Conservation (phyloP, 1,140 invertebrate species). For the Drosophila prosaltans region DNA sequence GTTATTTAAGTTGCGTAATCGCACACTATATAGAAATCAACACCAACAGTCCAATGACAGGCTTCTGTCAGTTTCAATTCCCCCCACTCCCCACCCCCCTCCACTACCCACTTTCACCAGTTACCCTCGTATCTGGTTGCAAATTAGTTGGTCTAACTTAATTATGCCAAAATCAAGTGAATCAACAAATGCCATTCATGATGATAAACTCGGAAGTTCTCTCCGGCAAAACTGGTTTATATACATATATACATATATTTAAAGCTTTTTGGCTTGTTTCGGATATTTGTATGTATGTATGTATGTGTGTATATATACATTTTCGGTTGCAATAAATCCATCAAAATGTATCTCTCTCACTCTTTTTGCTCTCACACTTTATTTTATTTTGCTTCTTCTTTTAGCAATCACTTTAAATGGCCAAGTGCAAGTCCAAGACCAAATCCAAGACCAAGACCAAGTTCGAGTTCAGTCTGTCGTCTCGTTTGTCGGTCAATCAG, state of each 20-base stretch:
- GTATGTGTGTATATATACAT: not conserved
- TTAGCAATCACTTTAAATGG: slow-evolving; percentile 72
- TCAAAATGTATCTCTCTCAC: slow-evolving; percentile 24
- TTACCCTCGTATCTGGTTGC: not conserved
- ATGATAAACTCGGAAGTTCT: slow-evolving; percentile 43
- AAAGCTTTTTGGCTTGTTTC: not conserved
- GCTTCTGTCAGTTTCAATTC: not conserved
- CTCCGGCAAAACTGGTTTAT: not conserved
- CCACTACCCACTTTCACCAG: no score
- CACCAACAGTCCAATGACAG: not conserved
- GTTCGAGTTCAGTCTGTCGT: slow-evolving; percentile 17
- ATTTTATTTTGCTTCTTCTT: not conserved
- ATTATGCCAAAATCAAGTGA: slow-evolving; percentile 71
- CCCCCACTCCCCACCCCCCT: not conserved
- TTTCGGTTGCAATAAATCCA: slow-evolving; percentile 47
- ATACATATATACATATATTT: not conserved
- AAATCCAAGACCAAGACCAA: slow-evolving; percentile 17
- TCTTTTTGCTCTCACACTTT: slow-evolving; percentile 1
- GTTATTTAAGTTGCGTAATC: slow-evolving; percentile 1
- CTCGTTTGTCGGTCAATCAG: slow-evolving; percentile 45
- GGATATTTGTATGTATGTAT: no score
- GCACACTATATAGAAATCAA: not conserved
- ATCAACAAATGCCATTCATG: slow-evolving; percentile 72
- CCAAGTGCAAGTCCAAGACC: slow-evolving; percentile 30
- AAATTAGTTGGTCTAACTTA: slow-evolving; percentile 65